phyloP scores from a whole-genome alignment of 1,140 invertebrate species.

The Lordiphosa mommai region DNA sequence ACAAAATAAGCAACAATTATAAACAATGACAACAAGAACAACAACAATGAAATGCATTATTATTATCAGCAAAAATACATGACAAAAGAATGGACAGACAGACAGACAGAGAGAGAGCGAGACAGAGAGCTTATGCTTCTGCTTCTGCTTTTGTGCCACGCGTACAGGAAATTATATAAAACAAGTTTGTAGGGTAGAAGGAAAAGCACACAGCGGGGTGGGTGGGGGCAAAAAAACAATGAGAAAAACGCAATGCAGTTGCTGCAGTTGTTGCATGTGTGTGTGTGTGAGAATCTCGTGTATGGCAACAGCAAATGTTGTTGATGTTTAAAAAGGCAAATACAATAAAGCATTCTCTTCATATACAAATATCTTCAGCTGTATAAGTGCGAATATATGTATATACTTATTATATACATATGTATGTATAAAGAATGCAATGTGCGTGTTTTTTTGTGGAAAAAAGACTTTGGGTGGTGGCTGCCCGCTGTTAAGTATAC shows the following conservation, averaged over 20 bases:
- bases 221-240: conserved; percentile 45
- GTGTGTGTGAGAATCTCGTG: conserved; percentile 21
- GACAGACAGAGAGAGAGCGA: conserved; percentile 11
- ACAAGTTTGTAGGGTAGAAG: conserved; percentile 45
- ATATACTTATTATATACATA: background rate
- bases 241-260: conserved; percentile 65
- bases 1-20: conserved; percentile 61
- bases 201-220: conserved; percentile 1
- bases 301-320: conserved; percentile 59
- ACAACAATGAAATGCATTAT: conserved; percentile 65
- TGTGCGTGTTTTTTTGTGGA: conserved; percentile 48
- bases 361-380: conserved; percentile 18
- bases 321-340: conserved; percentile 45
- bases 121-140: conserved; percentile 42
- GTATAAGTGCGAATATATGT: conserved; percentile 15
- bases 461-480: too few relatives aligned
- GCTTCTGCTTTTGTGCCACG: conserved; percentile 65
- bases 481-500: too few relatives aligned
- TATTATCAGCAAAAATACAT: conserved; percentile 72
- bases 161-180: conserved; percentile 75
- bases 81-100: conserved; percentile 55
- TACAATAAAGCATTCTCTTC: conserved; percentile 45
- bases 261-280: conserved; percentile 34
- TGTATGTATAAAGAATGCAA: conserved; percentile 36
- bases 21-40: conserved; percentile 54